Evolutionary conservation across 23 tunicate genomes (phyloP).

Genomic region (Trididemnum nubilum): DNA sequence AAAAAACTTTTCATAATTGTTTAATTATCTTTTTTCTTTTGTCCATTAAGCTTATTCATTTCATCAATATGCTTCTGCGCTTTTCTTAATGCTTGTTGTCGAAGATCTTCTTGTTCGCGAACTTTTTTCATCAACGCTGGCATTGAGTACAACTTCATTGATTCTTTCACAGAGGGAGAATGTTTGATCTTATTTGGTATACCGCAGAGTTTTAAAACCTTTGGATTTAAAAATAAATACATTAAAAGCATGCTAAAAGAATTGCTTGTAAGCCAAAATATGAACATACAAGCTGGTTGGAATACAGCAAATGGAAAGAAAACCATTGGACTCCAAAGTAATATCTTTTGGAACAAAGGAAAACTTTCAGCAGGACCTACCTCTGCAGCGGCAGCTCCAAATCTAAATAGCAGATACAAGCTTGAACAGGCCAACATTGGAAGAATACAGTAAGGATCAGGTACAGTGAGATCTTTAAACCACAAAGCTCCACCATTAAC

Average conservation of each 20-base stretch:
- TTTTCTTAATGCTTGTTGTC: constrained; percentile 36
- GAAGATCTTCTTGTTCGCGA: constrained; percentile 20
- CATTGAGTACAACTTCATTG: constrained; percentile 26
- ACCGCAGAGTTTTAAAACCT: constrained; percentile 31
- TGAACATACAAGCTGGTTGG: constrained; percentile 78
- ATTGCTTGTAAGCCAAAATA: constrained; percentile 86
- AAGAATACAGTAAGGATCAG: constrained; percentile 71
- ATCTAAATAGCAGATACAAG: constrained; percentile 53
- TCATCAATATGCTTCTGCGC: constrained; percentile 43
- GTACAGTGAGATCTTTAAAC: constrained; percentile 59
- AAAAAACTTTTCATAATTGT: no score
- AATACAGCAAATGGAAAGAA: constrained; percentile 54
- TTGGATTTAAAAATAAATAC: constrained; percentile 32
- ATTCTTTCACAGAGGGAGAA: constrained; percentile 19
- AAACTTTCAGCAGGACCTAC: constrained; percentile 55
- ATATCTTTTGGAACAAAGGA: constrained; percentile 35
- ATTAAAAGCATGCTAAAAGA: constrained; percentile 42
- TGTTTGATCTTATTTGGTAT: constrained; percentile 52
- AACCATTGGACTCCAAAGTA: constrained; percentile 58
- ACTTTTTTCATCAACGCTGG: constrained; percentile 14
- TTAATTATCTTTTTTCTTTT: no score
- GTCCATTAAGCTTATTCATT: constrained; percentile 44
- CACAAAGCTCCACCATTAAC: constrained; percentile 62
- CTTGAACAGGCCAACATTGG: constrained; percentile 58
- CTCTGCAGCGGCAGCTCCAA: constrained; percentile 76